Base-by-base conservation (phyloP, 2,888 invertebrate species). In the Eupithecia pulchellata region DNA sequence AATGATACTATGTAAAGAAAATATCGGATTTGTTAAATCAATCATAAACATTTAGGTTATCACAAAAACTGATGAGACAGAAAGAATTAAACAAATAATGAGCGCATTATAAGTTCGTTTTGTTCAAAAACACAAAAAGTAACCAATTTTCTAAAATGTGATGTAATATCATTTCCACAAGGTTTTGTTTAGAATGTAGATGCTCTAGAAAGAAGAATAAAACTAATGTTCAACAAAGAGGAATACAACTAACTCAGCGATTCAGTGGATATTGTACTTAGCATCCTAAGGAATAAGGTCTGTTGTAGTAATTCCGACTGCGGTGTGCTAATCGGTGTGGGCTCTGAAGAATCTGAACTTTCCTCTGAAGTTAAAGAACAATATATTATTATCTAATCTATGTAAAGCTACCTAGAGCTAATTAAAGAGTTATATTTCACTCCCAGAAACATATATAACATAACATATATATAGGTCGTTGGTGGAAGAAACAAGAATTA, bases 221-320 rank as follows among this genome's bases (percentile, higher is more conserved):
- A n/a, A n/a, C n/a, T n/a, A n/a, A n/a, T n/a, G n/a, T n/a, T 17
- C 55, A 32, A 72, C 64, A 75, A 61, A 36, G 30, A 68, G 75
- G 8, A 74, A 64, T 39, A 32, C 36, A 57, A 69, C 66, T 77
- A 76, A 71, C 74, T 66, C 69, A 74, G 78, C 27, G 92, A 90
- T 76, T 93, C 93, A 80, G 84, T 81, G 8, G 93, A 92, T 78
- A 91, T 92, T 76, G 91, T 91, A 89, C 93, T 93, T 84, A 93
- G 81, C 93, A 92, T 90, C 83, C 91, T 90, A 84, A 80, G 82
- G 74, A 89, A 91, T 67, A 92, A 78, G 70, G 87, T 88, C 64
- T 89, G 87, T 69, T 85, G 85, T 75, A 82, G 78, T 30, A 80
- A 73, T 60, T 87, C 88, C 61, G 82, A 78, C 62, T 66, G 84